A percentile compares a stretch with the other conserved stretches of the same genome.
phyloP scores from a whole-genome alignment of 2,797 vertebrate genomes.

The Chiloscyllium punctatum region DNA sequence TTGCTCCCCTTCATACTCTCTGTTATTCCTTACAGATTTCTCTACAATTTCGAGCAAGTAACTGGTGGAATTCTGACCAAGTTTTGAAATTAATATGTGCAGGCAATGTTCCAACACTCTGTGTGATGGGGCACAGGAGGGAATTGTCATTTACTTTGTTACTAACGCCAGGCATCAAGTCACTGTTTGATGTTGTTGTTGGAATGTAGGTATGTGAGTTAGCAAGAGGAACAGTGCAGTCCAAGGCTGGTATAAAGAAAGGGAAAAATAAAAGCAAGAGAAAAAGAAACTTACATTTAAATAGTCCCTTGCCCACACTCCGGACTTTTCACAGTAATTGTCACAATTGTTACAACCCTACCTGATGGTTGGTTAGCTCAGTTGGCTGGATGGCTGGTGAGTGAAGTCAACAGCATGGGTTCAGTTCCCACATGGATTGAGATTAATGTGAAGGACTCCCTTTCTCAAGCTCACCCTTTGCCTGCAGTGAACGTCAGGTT shows the following conservation, averaged over 20 bases:
- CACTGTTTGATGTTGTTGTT: not conserved
- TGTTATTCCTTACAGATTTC: slow-evolving; percentile 70
- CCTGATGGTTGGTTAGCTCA: no score
- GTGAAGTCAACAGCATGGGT: no score
- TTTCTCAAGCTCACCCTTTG: no score
- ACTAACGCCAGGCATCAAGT: not conserved
- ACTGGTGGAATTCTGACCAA: slow-evolving; percentile 59
- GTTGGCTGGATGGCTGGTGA: no score
- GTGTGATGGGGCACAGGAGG: slow-evolving; percentile 32
- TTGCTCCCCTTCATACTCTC: slow-evolving; percentile 69
- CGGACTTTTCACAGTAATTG: not conserved
- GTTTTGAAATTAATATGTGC: slow-evolving; percentile 67
- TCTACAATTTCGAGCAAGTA: slow-evolving; percentile 63
- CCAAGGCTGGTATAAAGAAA: not conserved
- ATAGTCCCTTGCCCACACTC: not conserved
- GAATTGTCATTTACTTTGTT: not conserved
- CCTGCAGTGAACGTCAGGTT: no score
- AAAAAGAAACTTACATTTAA: not conserved
- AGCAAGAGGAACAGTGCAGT: not conserved
- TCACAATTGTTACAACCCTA: not conserved
- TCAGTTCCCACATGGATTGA: no score
- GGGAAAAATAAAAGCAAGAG: not conserved
- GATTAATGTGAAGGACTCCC: no score
- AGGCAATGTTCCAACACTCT: slow-evolving; percentile 56
- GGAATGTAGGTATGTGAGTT: not conserved